Evolutionary conservation across 2,888 invertebrate species (phyloP), one percentile per base, ranked within the genome.

Genomic region (Cosmopolites sordidus): DNA sequence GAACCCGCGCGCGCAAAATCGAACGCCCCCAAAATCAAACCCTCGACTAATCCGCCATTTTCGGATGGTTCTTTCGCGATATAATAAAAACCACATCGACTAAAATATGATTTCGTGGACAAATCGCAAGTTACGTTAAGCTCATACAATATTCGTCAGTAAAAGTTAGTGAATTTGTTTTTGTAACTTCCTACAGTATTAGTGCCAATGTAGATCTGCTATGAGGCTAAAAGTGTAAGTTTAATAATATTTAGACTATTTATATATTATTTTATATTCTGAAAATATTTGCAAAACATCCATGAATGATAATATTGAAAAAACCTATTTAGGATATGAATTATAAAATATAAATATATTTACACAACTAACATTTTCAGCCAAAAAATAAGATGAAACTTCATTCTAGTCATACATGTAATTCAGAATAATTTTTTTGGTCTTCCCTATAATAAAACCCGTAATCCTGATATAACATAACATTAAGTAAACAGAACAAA

Each of bases 191-290:
- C 16, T 14, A 15, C 15, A 16, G 3, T 8, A 16, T 14, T 14
- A 33, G 33, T n/a, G n/a, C n/a, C n/a, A 33, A 27, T 17, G 47
- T 40, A 16, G 38, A 22, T 43, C 42, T 51, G 56, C 39, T 56
- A 56, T 56, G 56, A 56, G 56, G 56, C 56, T 56, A 30, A 56
- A 51, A 56, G 33, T 42, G 56, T 56, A 45, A 51, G 55, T 55
- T 15, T 12, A 29, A 6, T 17, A 17, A 18, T n/a, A n/a, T 8
- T 15, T 15, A 15, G 14, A 6, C 15, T 40, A 40, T 27, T 27
- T 27, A 6, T 6, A 9, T 27, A 9, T 27, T 27, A 27, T 27
- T 6, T 27, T 27, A 27, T 27, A 27, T 27, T 27, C n/a, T n/a
- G 9, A 27, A 27, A 6, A 27, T 27, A 27, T 27, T 5, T 27